A percentile compares a stretch with the other conserved stretches of the same genome.
phyloP scores from a whole-genome alignment of 2,113 vertebrate genomes.

The Strix aluco region DNA sequence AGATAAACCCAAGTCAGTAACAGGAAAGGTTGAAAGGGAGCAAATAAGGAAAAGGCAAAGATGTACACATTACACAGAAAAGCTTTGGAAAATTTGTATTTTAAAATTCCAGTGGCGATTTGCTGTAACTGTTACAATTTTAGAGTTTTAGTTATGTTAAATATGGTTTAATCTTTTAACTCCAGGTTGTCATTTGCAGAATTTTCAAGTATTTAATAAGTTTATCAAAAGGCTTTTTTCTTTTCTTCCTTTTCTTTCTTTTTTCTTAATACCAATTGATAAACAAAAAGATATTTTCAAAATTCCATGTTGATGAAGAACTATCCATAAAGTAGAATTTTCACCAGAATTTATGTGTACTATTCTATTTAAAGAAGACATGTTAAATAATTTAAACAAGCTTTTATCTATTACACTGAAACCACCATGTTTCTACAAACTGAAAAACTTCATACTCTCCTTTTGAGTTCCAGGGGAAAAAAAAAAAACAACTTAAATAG shows the following conservation, averaged over 20 bases:
- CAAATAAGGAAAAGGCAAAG: conserved; percentile 72
- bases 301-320: not conserved
- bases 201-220: not conserved
- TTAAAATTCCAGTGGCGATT: not conserved
- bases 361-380: not conserved
- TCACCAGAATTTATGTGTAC: not conserved
- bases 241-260: not conserved
- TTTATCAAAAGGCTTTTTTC: not conserved
- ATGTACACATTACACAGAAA: conserved; percentile 64
- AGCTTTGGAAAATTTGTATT: conserved; percentile 13
- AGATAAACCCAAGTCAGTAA: conserved; percentile 96
- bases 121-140: not conserved
- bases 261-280: not conserved
- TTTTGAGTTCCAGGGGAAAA: not conserved
- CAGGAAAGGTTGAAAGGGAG: conserved; percentile 76
- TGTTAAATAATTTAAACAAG: not conserved
- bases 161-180: not conserved
- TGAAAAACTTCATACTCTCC: not conserved
- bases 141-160: not conserved
- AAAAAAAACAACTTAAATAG: not conserved
- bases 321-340: not conserved
- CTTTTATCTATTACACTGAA: not conserved
- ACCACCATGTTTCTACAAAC: not conserved
- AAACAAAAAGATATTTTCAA: not conserved
- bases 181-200: not conserved